A percentile compares a stretch with the other conserved stretches of the same genome.
These are phyloP conservation scores for Eupelmus urozonus DNA, from an alignment of 2,888 invertebrate species.

Conservation along the genomic window DNA sequence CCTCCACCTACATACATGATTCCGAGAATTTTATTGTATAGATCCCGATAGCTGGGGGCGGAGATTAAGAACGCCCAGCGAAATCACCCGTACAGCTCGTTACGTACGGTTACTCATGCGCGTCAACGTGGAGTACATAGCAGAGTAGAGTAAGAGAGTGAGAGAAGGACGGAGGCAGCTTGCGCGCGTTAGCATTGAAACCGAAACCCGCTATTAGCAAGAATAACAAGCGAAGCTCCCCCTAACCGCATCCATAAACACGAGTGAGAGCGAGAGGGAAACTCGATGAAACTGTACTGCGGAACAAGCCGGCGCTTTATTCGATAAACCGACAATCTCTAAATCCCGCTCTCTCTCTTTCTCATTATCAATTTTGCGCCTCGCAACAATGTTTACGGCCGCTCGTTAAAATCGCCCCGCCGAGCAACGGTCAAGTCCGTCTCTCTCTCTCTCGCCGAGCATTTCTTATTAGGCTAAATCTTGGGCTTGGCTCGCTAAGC, in stretches of 20 bases:
- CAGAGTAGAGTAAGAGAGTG: not conserved
- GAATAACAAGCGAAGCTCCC: constrained; percentile 52
- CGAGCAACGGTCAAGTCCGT: too few relatives aligned
- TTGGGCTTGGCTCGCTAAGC: not conserved
- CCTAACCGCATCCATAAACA: constrained; percentile 50
- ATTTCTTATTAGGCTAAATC: too few relatives aligned
- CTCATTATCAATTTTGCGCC: constrained; percentile 26
- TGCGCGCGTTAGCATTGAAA: constrained; percentile 44
- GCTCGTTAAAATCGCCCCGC: not conserved
- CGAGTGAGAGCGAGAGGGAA: not conserved
- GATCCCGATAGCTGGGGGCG: constrained; percentile 22
- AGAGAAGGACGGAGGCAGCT: not conserved
- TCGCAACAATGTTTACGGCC: not conserved
- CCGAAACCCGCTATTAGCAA: constrained; percentile 54
- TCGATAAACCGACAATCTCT: constrained; percentile 35
- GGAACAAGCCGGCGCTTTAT: not conserved
- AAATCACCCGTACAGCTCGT: constrained; percentile 5
- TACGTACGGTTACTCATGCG: too few relatives aligned
- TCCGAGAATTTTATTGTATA: constrained; percentile 46
- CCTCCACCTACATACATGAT: too few relatives aligned
- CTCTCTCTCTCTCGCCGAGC: too few relatives aligned
- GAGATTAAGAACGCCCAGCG: constrained; percentile 18
- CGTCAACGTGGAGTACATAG: not conserved
- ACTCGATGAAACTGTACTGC: not conserved
- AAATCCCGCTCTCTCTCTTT: constrained; percentile 5